Base-by-base conservation (phyloP, 1,140 invertebrate species). In the Ceratina calcarata region DNA sequence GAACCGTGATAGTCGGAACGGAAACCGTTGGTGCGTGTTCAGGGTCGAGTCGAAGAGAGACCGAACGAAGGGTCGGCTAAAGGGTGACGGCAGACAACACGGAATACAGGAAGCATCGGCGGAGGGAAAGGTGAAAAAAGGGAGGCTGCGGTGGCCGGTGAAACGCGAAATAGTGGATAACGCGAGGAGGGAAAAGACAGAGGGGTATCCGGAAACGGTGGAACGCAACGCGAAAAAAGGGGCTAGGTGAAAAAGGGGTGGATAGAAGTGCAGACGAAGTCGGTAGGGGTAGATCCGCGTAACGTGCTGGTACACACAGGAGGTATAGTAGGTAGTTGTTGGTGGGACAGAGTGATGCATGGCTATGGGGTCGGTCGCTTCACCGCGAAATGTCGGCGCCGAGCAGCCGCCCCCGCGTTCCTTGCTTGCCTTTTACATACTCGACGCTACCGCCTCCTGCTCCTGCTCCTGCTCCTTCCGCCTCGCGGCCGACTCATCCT, bases 311-410 rank as follows among this genome's bases (percentile, higher is more conserved):
- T 49, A 51, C 55, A 69, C 51, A 55, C 32, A 37, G 69, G 75
- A 51, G 79, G 78, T 78, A 80, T 72, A 82, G 78, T 61, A 71
- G 66, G 72, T 84, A 87, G 85, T 83, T 80, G 86, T 78, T 75
- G 81, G 87, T 85, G 81, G 88, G 87, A 88, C 87, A 88, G 87
- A 61, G 86, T 89, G 88, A 89, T 89, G 87, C 87, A 89, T 89
- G 74, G 85, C 81, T 81, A 86, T 82, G 83, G 83, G 87, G 87
- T 89, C 77, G 84, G 69, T 76, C 81, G 84, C 73, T 86, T 88
- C 86, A 87, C 87, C 84, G 86, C 88, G 81, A 89, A 88, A 88
- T 83, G 87, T 89, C 86, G 88, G 87, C 88, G 84, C 87, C 87
- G 78, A 80, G 82, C 79, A 79, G 78, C 82, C 82, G 13, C 55